Conservation (phyloP, 2,888 invertebrate species). For the Melinaea marsaeus region DNA sequence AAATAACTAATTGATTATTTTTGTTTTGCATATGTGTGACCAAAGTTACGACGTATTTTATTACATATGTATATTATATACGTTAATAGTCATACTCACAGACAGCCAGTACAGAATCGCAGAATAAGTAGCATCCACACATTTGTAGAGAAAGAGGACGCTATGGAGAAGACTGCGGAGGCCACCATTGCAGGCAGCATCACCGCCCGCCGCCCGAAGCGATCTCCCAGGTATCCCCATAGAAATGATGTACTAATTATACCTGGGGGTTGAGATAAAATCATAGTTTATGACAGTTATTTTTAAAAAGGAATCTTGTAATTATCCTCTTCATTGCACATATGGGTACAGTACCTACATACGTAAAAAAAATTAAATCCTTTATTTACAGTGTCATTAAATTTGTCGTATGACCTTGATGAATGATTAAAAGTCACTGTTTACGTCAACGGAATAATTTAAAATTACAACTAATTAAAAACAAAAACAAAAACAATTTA, state of each 20-base stretch:
- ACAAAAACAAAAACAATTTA: no score
- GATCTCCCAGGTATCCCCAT: conserved; percentile 89
- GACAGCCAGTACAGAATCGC: conserved; percentile 82
- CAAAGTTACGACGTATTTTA: no score
- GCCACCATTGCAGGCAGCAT: conserved; percentile 71
- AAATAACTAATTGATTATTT: no score
- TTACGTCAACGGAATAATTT: no score
- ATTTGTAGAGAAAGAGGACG: conserved; percentile 78
- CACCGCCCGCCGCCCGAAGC: conserved; percentile 81
- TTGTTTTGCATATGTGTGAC: no score
- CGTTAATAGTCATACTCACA: conserved; percentile 51
- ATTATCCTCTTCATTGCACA: neutral
- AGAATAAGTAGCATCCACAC: conserved; percentile 79
- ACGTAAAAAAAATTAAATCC: neutral
- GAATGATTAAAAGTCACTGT: no score
- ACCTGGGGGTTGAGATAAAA: conserved; percentile 55
- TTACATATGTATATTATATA: no score
- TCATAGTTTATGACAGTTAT: neutral
- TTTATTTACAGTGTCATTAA: neutral
- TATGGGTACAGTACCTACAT: no score
- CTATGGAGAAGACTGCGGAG: conserved; percentile 75
- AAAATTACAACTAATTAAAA: no score
- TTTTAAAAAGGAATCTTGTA: neutral
- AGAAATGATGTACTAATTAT: conserved; percentile 85
- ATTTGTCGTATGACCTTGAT: no score